A percentile compares a stretch with the other conserved stretches of the same genome.
phyloP scores from a whole-genome alignment of 2,113 vertebrate species.

The Myotis yumanensis region DNA sequence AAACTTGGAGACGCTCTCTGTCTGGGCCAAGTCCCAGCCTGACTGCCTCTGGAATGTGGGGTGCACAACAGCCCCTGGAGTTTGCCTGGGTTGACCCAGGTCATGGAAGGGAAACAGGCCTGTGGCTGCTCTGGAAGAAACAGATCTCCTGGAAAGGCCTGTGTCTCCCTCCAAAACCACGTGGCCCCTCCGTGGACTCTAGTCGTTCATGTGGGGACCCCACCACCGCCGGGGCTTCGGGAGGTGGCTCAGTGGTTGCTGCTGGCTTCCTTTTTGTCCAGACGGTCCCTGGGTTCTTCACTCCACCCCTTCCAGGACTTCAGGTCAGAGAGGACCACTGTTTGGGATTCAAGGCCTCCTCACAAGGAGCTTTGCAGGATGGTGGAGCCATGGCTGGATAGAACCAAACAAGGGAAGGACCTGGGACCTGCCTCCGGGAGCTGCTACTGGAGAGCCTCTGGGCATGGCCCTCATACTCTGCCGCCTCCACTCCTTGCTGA shows the following conservation, averaged over 20 bases:
- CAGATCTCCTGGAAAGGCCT: neutral
- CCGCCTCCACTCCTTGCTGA: neutral
- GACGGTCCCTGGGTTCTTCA: neutral
- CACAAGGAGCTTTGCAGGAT: neutral
- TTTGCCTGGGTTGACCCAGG: neutral
- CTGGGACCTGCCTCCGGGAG: neutral
- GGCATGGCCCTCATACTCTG: neutral
- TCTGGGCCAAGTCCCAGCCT: neutral
- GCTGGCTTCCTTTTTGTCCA: constrained; percentile 7
- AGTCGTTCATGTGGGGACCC: neutral
- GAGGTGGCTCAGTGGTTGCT: neutral
- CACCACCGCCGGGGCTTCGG: neutral
- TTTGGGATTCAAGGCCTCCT: neutral
- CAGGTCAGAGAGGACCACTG: neutral
- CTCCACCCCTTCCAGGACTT: neutral
- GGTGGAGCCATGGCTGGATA: neutral
- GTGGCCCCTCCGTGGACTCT: neutral
- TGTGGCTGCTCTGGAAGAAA: constrained; percentile 12
- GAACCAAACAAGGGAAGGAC: neutral
- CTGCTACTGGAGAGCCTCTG: neutral
- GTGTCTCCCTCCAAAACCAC: neutral
- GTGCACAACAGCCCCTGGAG: neutral
- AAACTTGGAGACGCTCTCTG: neutral
- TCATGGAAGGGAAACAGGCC: constrained; percentile 17
- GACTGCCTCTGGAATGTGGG: neutral